Evolutionary conservation across 2,888 invertebrate species (phyloP).

Genomic region (Belgica antarctica): DNA sequence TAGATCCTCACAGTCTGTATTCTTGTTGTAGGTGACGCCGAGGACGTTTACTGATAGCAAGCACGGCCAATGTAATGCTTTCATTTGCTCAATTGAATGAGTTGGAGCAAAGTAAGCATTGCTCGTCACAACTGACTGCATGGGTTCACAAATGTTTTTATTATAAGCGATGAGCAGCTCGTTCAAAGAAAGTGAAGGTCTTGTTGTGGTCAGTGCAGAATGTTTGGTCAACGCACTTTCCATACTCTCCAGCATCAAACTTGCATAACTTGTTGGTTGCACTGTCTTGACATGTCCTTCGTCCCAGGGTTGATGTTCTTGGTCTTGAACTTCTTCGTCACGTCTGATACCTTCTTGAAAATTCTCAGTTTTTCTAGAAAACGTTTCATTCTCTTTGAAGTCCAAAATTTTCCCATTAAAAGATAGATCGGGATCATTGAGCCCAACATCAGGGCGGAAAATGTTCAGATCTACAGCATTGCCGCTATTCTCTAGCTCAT

Average conservation of each 20-base stretch:
- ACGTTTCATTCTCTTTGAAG: conserved; percentile 45
- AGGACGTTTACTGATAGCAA: conserved; percentile 63
- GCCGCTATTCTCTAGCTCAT: conserved; percentile 30
- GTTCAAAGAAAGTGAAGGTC: conserved; percentile 63
- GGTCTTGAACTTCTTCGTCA: conserved; percentile 56
- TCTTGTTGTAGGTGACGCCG: conserved; percentile 72
- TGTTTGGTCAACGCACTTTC: no score
- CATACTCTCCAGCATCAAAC: no score
- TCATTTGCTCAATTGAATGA: conserved; percentile 50
- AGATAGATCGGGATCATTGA: conserved; percentile 48
- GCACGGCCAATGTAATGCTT: conserved; percentile 60
- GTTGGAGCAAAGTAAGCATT: conserved; percentile 50
- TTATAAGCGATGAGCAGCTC: conserved; percentile 65
- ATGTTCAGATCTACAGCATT: conserved; percentile 39
- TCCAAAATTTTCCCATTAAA: conserved; percentile 53
- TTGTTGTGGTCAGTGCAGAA: no score
- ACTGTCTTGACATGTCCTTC: no score
- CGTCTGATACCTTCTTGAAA: conserved; percentile 27
- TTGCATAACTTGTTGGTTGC: no score
- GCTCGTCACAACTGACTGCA: neutral
- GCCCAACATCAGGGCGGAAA: neutral
- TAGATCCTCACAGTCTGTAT: conserved; percentile 66
- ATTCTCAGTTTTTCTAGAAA: neutral
- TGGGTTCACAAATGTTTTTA: no score
- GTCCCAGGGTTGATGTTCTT: no score